Percentiles rank a stretch among this genome's conserved stretches.
These are phyloP conservation scores for Drosophila lowei DNA, from an alignment of 1,140 invertebrate species.

Conservation along the genomic window DNA sequence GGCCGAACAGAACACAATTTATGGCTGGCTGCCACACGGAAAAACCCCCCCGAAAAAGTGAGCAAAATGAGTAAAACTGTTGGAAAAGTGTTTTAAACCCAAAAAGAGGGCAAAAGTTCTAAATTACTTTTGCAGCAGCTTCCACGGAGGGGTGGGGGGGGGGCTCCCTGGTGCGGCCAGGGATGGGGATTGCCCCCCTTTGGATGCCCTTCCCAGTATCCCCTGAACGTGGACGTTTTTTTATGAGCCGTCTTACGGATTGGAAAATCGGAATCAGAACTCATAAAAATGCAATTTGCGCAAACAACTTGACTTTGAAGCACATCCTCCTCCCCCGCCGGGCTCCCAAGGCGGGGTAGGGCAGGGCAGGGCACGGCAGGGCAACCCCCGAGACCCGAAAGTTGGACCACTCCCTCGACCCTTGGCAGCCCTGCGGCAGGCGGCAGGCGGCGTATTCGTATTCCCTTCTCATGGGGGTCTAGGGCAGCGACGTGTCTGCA, in stretches of 20 bases:
- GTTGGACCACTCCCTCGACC: neutral
- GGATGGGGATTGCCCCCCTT: neutral
- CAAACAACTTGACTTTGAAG: constrained; percentile 66
- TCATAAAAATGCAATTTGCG: constrained; percentile 79
- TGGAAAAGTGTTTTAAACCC: constrained; percentile 52
- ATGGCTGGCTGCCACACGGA: constrained; percentile 26
- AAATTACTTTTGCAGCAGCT: constrained; percentile 67
- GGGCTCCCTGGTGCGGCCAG: no score
- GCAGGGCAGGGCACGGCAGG: neutral
- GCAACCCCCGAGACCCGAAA: constrained; percentile 13
- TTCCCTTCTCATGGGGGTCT: constrained; percentile 35
- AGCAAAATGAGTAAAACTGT: constrained; percentile 53
- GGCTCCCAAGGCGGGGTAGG: no score
- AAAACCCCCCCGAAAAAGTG: constrained; percentile 23
- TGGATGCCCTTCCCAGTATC: neutral
- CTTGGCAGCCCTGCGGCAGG: no score
- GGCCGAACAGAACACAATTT: constrained; percentile 33
- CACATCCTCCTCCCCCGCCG: neutral
- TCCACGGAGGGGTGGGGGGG: neutral
- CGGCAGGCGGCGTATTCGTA: no score
- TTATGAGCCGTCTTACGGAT: constrained; percentile 45
- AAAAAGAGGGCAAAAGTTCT: constrained; percentile 51
- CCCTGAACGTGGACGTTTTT: constrained; percentile 14
- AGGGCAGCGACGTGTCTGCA: constrained; percentile 73
- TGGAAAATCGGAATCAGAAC: constrained; percentile 75